Conservation (phyloP, 2,113 vertebrate genomes). For the Pavo muticus region DNA sequence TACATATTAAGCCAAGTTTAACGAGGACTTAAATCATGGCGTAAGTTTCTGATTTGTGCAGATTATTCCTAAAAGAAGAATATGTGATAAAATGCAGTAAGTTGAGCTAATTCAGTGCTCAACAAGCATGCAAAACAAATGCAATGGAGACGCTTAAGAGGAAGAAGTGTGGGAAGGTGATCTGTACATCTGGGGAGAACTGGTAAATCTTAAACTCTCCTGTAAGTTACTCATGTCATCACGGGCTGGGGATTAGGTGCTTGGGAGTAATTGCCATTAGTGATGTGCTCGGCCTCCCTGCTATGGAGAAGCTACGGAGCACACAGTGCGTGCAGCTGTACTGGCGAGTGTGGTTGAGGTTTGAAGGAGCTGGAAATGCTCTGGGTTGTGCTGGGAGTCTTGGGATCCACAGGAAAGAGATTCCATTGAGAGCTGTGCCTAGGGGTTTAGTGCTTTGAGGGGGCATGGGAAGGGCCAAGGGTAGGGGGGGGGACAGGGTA, state of each 20-base stretch:
- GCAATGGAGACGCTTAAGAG: neutral
- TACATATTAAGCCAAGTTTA: neutral
- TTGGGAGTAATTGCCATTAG: neutral
- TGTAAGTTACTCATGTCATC: neutral
- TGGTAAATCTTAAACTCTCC: neutral
- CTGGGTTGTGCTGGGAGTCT: neutral
- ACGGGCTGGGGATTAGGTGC: neutral
- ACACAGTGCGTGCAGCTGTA: accelerated
- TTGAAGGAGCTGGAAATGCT: neutral
- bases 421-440: neutral
- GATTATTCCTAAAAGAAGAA: neutral
- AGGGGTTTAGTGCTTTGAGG: neutral
- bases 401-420: neutral
- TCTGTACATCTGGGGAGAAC: neutral
- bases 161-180: neutral
- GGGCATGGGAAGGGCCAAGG: neutral
- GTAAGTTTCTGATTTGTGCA: neutral
- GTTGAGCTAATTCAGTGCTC: neutral
- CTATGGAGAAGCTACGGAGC: neutral
- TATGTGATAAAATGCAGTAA: neutral
- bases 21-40: neutral
- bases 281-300: neutral
- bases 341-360: neutral
- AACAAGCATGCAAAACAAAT: neutral
- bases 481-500: neutral